Evolutionary conservation across 2,797 vertebrate species (phyloP), one percentile per base, ranked within the genome.

Genomic region (Eospalax fontanierii): DNA sequence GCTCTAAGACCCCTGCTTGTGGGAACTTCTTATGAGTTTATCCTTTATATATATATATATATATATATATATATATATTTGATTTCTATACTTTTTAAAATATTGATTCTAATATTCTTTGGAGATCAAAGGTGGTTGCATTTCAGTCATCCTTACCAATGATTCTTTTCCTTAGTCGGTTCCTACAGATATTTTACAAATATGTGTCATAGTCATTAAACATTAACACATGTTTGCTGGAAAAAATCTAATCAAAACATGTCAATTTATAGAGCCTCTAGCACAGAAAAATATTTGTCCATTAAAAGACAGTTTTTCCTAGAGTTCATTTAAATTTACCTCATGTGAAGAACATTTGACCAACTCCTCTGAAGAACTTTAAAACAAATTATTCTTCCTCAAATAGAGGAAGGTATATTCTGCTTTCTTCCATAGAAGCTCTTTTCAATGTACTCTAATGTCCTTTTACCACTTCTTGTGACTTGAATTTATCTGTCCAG

Each of bases 61-160:
- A 50, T 68, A 80, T 54, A 40, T 30, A 61, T 6, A 91, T 59
- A 22, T 61, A 30, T 4, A 0, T 28, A 50, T 68, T 92, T 84
- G 94, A 92, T 90, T 79, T 28, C 73, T 66, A 35, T 6, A 18
- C 46, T 74, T 90, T 86, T 80, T 93, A 12, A 18, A 40, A 87
- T 63, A 84, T 83, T 66, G 4, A 43, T 70, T 95, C 78, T 28
- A 85, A 5, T 85, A 76, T 78, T 83, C 33, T 87, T 84, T 71
- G 81, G 3, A 6, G 3, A 79, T 81, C 70, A 71, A 80, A 85
- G 5, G 12, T n/a, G 12, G 24, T 81, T 95, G 22, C 21, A 79
- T 97, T 96, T 87, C 2, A 66, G 3, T 66, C 6, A 2, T 79
- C 38, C 30, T 76, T 91, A 28, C 5, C 74, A 68, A 50, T 66